A percentile compares a stretch with the other conserved stretches of the same genome.
Conservation (phyloP, 2,888 invertebrate species). For the Trissolcus japonicus region DNA sequence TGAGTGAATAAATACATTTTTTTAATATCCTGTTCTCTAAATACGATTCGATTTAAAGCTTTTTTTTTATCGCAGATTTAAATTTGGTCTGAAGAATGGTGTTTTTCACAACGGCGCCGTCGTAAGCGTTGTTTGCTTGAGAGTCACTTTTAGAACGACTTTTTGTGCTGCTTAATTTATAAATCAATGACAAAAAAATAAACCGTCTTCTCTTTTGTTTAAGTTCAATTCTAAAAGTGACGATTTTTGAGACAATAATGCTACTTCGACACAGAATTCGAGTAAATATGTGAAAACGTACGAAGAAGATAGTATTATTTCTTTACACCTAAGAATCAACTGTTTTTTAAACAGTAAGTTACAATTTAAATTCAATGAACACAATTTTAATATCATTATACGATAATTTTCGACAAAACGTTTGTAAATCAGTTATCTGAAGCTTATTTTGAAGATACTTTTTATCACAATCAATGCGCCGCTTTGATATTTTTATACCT, state of each 20-base stretch:
- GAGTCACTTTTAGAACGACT: slow-evolving; percentile 4
- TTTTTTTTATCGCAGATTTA: slow-evolving; percentile 13
- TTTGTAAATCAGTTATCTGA: slow-evolving; percentile 6
- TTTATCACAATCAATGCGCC: slow-evolving; percentile 4
- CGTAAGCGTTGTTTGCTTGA: slow-evolving; percentile 10
- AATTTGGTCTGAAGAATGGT: slow-evolving; percentile 18
- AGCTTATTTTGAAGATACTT: background rate
- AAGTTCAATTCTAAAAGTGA: slow-evolving; percentile 16
- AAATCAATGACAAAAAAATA: slow-evolving; percentile 4
- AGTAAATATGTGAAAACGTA: slow-evolving; percentile 16
- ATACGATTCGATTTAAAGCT: slow-evolving; percentile 1
- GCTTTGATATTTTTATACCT: background rate
- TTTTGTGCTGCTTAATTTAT: background rate
- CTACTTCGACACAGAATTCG: slow-evolving; percentile 19
- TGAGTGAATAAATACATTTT: slow-evolving; percentile 21
- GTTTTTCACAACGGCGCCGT: slow-evolving; percentile 9
- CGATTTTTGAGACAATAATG: slow-evolving; percentile 6
- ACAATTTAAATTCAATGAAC: background rate
- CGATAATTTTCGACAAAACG: too few species aligned
- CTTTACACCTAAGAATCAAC: slow-evolving; percentile 6
- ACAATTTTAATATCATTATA: too few species aligned
- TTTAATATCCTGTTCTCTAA: slow-evolving; percentile 1
- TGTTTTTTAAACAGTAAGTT: slow-evolving; percentile 13
- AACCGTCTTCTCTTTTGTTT: background rate
- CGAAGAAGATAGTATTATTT: slow-evolving; percentile 21